Base-by-base conservation (phyloP, 2,113 vertebrate genomes). In the Lagopus leucura region DNA sequence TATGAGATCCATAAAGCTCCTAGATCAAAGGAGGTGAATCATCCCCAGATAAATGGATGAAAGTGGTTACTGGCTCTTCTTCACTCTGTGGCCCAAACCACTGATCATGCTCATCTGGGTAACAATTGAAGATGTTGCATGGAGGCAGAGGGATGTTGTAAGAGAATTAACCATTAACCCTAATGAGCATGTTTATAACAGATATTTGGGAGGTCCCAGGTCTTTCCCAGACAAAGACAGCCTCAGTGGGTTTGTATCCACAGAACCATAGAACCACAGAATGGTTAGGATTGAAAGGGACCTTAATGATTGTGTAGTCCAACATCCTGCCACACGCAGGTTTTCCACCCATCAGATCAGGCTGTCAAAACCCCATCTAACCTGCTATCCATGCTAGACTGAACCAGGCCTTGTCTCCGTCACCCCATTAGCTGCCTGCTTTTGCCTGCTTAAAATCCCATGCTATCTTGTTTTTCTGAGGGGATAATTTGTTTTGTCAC, bases 241-340 rank as follows among this genome's bases (percentile, higher is more conserved):
- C 7, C 15, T 22, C 11, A 11, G 6, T 6, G 3, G 6, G 9
- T 0, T 81, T 28, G 10, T 75, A 66, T 36, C 45, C 3, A 0
- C 6, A 30, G 52, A 30, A 16, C 52, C 48, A 50, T 25, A 50
- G 48, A 50, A 50, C 48, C 27, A 54, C 3, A 17, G 52, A 54
- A 54, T 30, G 14, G 27, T 30, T 54, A 9, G 5, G 8, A 28
- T 30, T 54, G 52, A 25, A 54, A 54, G 27, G 27, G 52, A 54
- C 8, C 27, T 28, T 54, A 30, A 54, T 28, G 52, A 54, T 54
- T 28, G 9, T 15, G 15, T 30, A 54, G 52, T 28, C 15, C 52
- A 54, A 54, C 52, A 8, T 50, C 48, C 48, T 54, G 5, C 15
- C 15, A 54, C 27, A 15, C 30, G 27, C 8, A 30, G 27, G 52